Conservation (phyloP, 1,140 invertebrate genomes). For the Aphaenogaster floridana region DNA sequence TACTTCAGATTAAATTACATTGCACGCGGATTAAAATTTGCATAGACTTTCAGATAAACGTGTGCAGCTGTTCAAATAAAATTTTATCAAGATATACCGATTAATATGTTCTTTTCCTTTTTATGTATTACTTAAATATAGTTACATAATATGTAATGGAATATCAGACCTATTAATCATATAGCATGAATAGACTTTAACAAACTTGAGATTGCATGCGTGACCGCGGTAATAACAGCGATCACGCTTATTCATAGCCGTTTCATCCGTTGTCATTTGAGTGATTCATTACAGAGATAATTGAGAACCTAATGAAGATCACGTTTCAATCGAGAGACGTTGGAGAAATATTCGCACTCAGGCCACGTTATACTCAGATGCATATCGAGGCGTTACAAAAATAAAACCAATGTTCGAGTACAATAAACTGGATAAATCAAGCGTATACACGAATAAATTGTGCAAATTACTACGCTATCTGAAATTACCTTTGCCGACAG, state of each 20-base stretch:
- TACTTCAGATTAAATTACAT: background rate
- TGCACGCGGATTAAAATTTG: background rate
- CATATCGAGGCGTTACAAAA: background rate
- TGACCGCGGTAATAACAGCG: background rate
- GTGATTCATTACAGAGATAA: conserved; percentile 31
- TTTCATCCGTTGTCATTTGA: background rate
- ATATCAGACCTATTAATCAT: background rate
- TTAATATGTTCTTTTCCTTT: background rate
- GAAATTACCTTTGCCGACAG: background rate
- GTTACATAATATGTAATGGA: background rate
- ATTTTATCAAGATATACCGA: background rate
- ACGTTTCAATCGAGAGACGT: background rate
- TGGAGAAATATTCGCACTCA: background rate
- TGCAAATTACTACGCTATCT: background rate
- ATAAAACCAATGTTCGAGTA: background rate
- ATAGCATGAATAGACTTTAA: background rate
- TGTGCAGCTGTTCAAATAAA: conserved; percentile 13
- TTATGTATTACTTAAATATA: conserved; percentile 3
- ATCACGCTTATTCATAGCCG: conserved; percentile 15
- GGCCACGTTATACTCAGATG: background rate
- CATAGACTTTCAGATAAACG: background rate
- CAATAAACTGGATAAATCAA: background rate
- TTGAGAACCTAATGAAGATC: conserved; percentile 11
- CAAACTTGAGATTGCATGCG: background rate
- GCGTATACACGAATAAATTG: conserved; percentile 6